Evolutionary conservation across 2,888 invertebrate species (phyloP), one percentile per base, ranked within the genome.

Genomic region (Andrena fulva): DNA sequence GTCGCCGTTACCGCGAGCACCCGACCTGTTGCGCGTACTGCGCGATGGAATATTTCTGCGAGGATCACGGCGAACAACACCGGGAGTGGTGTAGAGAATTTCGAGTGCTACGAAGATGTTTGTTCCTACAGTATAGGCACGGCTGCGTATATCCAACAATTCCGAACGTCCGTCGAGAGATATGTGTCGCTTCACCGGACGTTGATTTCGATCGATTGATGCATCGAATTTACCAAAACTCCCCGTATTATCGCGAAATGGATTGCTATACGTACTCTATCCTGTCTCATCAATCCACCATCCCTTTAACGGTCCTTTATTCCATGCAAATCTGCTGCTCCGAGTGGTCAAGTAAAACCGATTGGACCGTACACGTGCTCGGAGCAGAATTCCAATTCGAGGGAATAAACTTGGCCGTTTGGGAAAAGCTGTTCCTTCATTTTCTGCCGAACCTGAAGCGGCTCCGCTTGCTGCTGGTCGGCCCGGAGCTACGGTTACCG

Each of bases 311-410:
- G 0, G 95, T 96, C 0, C 95, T 96, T 20, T 95, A 95, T 90
- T 94, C 95, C 42, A 92, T 96, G 62, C 96, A 96, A 84, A 92
- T 88, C 89, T 89, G 94, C 92, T 89, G 94, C 92, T 5, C 75
- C 52, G 82, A 89, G 20, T 91, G 92, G 90, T 66, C 63, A 10
- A 71, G 8, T 2, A 86, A 77, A 16, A 84, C 90, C 2, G 86
- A 73, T 5, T 79, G 94, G 0, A 90, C 85, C 0, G 90, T 96
- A 54, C 96, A 96, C 92, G 92, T 96, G 29, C 94, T 96, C 33
- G 96, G 97, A 0, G 96, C 97, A 0, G 97, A 97, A 91, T 94
- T 96, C 33, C 96, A 96, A 77, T 97, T 96, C 88, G 97, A 97
- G 92, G 96, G 96, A 0, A 96, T 96, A 82, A 95, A 95, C 16